A percentile compares a stretch with the other conserved stretches of the same genome.
phyloP scores from a whole-genome alignment of 2,888 invertebrate genomes.

The Pristionchus fissidentatus region DNA sequence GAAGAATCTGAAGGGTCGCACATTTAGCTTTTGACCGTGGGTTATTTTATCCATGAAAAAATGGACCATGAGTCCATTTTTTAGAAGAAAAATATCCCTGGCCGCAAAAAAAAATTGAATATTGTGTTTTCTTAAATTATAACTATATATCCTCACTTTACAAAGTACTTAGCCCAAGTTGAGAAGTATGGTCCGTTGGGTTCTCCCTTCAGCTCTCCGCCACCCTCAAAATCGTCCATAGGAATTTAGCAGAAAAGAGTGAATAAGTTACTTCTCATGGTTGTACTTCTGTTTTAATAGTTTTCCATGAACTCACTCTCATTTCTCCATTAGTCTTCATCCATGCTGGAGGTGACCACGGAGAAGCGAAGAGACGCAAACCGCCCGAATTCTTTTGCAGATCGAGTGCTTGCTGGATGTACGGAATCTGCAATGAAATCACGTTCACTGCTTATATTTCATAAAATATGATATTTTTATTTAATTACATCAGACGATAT shows the following conservation, averaged over 20 bases:
- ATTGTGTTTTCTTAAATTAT: not conserved
- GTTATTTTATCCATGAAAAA: too few species aligned
- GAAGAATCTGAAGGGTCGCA: constrained; percentile 35
- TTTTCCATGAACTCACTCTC: constrained; percentile 56
- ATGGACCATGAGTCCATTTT: too few species aligned
- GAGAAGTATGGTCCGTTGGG: constrained; percentile 28
- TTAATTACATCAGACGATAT: not conserved
- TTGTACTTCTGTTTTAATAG: not conserved
- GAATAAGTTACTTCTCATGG: not conserved
- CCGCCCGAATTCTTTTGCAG: constrained; percentile 2
- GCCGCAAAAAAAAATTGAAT: not conserved
- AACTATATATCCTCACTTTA: too few species aligned
- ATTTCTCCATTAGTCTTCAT: constrained; percentile 79
- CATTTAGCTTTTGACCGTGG: too few species aligned
- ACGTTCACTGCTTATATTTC: too few species aligned
- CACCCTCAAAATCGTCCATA: constrained; percentile 8
- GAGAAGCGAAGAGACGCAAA: constrained; percentile 77
- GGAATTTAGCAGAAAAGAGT: not conserved
- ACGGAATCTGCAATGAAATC: constrained; percentile 57
- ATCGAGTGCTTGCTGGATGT: constrained; percentile 45
- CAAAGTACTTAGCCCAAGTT: constrained; percentile 83
- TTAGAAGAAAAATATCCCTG: not conserved
- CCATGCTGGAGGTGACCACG: constrained; percentile 80
- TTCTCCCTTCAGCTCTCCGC: constrained; percentile 39
- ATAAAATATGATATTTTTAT: too few species aligned